These are phyloP conservation scores for Zootermopsis nevadensis DNA, from an alignment of 2,888 invertebrate genomes.

Conservation along the genomic window DNA sequence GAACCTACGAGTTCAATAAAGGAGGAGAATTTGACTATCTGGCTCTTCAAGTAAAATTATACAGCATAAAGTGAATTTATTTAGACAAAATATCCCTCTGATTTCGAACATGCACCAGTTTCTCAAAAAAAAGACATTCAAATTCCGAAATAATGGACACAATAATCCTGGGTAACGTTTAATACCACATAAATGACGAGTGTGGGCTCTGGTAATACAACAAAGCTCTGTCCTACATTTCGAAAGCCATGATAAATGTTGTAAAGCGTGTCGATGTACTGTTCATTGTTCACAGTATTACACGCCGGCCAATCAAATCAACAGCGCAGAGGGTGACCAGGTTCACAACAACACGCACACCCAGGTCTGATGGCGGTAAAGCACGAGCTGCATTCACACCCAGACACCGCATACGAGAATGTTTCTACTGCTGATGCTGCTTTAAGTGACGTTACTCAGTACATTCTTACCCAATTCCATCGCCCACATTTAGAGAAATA, in stretches of 20 bases:
- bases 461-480: not conserved
- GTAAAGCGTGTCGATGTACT: not conserved
- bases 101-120: too few species aligned
- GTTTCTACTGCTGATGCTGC: slow-evolving; percentile 1
- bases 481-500: not conserved
- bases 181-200: too few species aligned
- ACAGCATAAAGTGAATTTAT: too few species aligned
- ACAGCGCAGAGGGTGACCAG: slow-evolving; percentile 76
- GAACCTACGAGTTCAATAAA: too few species aligned
- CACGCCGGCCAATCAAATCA: slow-evolving; percentile 82
- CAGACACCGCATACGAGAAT: not conserved
- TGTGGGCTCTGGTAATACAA: too few species aligned
- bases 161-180: too few species aligned
- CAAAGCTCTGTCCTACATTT: not conserved
- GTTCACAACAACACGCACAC: slow-evolving; percentile 88
- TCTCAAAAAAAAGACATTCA: too few species aligned
- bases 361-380: slow-evolving; percentile 77
- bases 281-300: slow-evolving; percentile 78
- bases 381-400: not conserved
- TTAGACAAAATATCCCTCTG: too few species aligned
- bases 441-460: not conserved
- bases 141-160: too few species aligned
- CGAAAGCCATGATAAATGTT: not conserved
- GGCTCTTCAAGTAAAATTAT: too few species aligned
- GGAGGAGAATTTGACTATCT: too few species aligned